phyloP scores from a whole-genome alignment of 2,113 vertebrate genomes.

The Cyprinodon variegatus region DNA sequence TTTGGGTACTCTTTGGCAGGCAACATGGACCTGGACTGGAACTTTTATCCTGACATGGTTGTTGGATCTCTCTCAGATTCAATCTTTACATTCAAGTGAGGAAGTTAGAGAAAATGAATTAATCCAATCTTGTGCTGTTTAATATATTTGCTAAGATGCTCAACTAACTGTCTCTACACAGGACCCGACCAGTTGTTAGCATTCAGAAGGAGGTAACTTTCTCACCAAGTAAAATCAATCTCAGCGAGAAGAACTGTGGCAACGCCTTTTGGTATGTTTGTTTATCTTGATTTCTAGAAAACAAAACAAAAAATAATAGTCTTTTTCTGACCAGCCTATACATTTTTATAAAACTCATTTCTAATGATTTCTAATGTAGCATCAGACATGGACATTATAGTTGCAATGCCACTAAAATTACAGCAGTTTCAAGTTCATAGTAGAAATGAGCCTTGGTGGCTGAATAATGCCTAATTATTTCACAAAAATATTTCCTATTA shows the following conservation, averaged over 20 bases:
- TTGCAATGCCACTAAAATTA: too few species aligned
- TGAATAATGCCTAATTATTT: too few species aligned
- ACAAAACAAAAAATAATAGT: too few species aligned
- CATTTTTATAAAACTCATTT: too few species aligned
- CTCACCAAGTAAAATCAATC: conserved; percentile 76
- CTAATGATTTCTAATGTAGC: too few species aligned
- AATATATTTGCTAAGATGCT: neutral
- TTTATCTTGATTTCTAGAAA: neutral
- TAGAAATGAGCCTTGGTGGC: too few species aligned
- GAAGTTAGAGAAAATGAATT: neutral
- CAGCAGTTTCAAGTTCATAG: too few species aligned
- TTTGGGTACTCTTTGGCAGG: conserved; percentile 97
- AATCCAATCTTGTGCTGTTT: neutral
- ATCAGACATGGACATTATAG: too few species aligned
- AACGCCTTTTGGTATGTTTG: conserved; percentile 83
- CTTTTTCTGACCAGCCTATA: too few species aligned
- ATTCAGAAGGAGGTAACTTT: conserved; percentile 85
- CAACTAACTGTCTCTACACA: conserved; percentile 52
- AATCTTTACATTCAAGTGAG: conserved; percentile 75
- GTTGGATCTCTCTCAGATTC: conserved; percentile 93
- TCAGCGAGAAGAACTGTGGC: conserved; percentile 73
- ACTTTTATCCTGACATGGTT: conserved; percentile 92
- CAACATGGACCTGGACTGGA: conserved; percentile 94
- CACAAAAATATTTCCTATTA: too few species aligned
- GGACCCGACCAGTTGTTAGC: conserved; percentile 89